Conservation (phyloP, 2,888 invertebrate species). For the Stenoptilia bipunctidactyla region DNA sequence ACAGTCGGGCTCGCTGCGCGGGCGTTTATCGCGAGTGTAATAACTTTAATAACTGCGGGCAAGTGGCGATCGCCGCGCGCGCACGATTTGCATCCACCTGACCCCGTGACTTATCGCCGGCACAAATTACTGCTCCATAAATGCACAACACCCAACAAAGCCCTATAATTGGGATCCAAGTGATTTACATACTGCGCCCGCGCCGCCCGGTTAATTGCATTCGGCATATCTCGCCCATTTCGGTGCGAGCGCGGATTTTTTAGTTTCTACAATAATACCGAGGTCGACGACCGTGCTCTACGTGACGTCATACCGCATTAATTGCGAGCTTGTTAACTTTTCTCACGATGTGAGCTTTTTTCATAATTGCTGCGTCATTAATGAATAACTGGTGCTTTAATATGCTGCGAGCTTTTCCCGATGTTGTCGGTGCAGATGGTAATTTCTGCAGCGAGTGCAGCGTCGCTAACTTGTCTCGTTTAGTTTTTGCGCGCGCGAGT, state of each 20-base stretch:
- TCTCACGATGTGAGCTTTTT: too few species aligned
- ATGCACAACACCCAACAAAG: slow-evolving; percentile 2
- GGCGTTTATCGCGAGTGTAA: neutral
- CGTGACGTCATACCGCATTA: too few species aligned
- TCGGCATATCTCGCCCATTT: neutral
- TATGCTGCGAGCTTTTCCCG: too few species aligned
- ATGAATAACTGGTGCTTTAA: too few species aligned
- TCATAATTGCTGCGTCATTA: too few species aligned
- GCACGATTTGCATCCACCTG: slow-evolving; percentile 1
- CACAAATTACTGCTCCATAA: slow-evolving; percentile 1
- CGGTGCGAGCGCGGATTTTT: neutral
- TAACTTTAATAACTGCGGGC: neutral
- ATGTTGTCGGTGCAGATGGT: too few species aligned
- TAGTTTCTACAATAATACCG: too few species aligned
- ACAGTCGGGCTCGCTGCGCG: neutral
- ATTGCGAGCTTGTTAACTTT: too few species aligned
- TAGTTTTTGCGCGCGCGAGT: too few species aligned
- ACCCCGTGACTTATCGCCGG: neutral
- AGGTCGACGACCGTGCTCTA: too few species aligned
- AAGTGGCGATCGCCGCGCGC: neutral
- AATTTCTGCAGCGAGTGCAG: too few species aligned
- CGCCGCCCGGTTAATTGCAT: slow-evolving; percentile 4
- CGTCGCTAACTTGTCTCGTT: too few species aligned
- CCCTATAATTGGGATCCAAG: slow-evolving; percentile 13
- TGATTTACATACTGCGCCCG: slow-evolving; percentile 20